These are phyloP conservation scores for Gymnocephalus cernua DNA, from an alignment of 2,113 vertebrate species.

Conservation along the genomic window DNA sequence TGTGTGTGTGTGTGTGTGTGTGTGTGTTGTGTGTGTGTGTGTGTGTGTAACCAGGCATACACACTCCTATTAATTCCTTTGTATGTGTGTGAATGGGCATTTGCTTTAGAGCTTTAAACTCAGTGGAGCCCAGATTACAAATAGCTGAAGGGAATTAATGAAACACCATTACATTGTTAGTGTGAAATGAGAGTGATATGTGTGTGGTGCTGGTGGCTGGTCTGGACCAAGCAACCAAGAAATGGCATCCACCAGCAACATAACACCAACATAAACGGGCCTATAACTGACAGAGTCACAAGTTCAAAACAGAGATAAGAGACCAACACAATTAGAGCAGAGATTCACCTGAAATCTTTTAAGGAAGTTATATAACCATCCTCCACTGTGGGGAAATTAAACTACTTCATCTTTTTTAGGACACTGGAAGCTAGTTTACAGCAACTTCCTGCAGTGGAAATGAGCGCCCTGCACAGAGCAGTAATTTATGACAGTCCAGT, in stretches of 20 bases:
- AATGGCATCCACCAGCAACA: background rate
- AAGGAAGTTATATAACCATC: background rate
- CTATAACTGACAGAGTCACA: background rate
- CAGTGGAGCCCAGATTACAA: slow-evolving; percentile 41
- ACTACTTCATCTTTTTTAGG: background rate
- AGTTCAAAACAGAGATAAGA: background rate
- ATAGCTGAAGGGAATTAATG: slow-evolving; percentile 48
- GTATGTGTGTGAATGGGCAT: slow-evolving; percentile 46
- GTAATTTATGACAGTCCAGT: slow-evolving; percentile 31
- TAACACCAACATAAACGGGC: no score
- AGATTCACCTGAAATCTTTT: background rate
- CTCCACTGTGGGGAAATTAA: background rate
- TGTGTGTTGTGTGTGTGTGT: slow-evolving; percentile 10
- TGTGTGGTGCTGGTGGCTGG: background rate
- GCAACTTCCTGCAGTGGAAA: slow-evolving; percentile 26
- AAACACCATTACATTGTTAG: slow-evolving; percentile 50
- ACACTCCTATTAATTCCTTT: slow-evolving; percentile 27
- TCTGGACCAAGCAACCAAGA: background rate
- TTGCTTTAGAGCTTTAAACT: slow-evolving; percentile 62
- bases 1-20: slow-evolving; percentile 21
- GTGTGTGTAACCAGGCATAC: slow-evolving; percentile 18
- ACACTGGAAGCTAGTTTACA: slow-evolving; percentile 12
- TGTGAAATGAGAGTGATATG: slow-evolving; percentile 23
- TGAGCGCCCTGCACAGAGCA: background rate
- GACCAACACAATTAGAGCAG: background rate